phyloP scores from a whole-genome alignment of 2,113 vertebrate genomes.

The Hymenochirus boettgeri region DNA sequence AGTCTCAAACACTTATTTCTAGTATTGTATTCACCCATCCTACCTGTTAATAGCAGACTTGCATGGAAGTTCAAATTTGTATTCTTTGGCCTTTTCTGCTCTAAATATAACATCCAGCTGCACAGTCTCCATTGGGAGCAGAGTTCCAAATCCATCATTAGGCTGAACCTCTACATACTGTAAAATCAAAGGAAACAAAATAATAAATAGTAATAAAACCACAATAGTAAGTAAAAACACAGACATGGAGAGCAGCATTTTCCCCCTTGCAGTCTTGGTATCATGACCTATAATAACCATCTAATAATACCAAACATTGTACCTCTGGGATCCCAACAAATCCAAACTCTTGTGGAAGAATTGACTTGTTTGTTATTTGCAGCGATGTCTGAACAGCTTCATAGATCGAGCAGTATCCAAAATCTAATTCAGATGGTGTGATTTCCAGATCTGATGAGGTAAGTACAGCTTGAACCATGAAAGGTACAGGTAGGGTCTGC shows the following conservation, averaged over 20 bases:
- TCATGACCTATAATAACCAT: too few relatives aligned
- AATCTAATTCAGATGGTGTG: slow-evolving; percentile 64
- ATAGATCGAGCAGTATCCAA: slow-evolving; percentile 78
- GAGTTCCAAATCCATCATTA: slow-evolving; percentile 76
- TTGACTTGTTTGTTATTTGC: slow-evolving; percentile 71
- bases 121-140: slow-evolving; percentile 81
- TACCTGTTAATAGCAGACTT: slow-evolving; percentile 82
- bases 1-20: too few relatives aligned
- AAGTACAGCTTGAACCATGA: slow-evolving; percentile 78
- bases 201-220: background rate
- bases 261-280: too few relatives aligned
- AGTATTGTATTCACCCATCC: too few relatives aligned
- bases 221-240: too few relatives aligned
- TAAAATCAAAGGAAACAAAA: background rate
- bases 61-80: slow-evolving; percentile 79
- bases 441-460: slow-evolving; percentile 81
- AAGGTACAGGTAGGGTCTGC: slow-evolving; percentile 66
- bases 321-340: slow-evolving; percentile 84
- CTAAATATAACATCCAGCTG: slow-evolving; percentile 80
- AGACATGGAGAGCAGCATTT: too few relatives aligned
- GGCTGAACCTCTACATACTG: slow-evolving; percentile 87
- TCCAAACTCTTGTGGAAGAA: slow-evolving; percentile 86
- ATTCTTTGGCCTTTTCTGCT: slow-evolving; percentile 66
- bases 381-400: slow-evolving; percentile 68
- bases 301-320: background rate